Percentiles rank a stretch among this genome's conserved stretches.
Evolutionary conservation across 1,140 invertebrate genomes (phyloP).

Genomic region (Pseudobourletiella spinata): DNA sequence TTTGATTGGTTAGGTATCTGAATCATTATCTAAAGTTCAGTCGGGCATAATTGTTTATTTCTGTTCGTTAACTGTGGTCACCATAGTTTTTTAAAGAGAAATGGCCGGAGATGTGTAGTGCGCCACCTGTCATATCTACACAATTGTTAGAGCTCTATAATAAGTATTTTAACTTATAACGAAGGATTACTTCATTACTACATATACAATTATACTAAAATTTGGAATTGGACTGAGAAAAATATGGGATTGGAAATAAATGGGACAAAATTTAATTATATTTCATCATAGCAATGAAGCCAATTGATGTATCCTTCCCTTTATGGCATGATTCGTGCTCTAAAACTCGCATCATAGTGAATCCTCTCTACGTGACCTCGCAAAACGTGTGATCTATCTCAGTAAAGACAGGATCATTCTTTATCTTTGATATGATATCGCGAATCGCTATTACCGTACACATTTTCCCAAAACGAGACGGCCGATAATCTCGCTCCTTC

Average conservation of each 20-base stretch:
- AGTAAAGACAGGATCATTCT: too few species aligned
- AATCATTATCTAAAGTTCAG: neutral
- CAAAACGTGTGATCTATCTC: too few species aligned
- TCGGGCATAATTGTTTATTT: neutral
- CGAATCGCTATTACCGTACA: too few species aligned
- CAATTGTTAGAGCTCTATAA: neutral
- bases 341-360: too few species aligned
- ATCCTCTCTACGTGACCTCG: too few species aligned
- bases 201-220: neutral
- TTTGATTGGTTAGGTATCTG: neutral
- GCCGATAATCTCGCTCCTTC: too few species aligned
- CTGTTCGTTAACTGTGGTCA: neutral
- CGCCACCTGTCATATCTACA: neutral
- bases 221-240: slow-evolving; percentile 7
- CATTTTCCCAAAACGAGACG: too few species aligned
- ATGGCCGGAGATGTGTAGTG: neutral
- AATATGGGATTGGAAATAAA: slow-evolving; percentile 10
- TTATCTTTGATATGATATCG: too few species aligned
- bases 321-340: too few species aligned
- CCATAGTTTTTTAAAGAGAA: neutral
- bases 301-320: too few species aligned
- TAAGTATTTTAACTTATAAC: neutral
- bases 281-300: slow-evolving; percentile 2
- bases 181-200: neutral
- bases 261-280: slow-evolving; percentile 11